These are phyloP conservation scores for Origma solitaria DNA, from an alignment of 2,113 vertebrate genomes.

Conservation along the genomic window DNA sequence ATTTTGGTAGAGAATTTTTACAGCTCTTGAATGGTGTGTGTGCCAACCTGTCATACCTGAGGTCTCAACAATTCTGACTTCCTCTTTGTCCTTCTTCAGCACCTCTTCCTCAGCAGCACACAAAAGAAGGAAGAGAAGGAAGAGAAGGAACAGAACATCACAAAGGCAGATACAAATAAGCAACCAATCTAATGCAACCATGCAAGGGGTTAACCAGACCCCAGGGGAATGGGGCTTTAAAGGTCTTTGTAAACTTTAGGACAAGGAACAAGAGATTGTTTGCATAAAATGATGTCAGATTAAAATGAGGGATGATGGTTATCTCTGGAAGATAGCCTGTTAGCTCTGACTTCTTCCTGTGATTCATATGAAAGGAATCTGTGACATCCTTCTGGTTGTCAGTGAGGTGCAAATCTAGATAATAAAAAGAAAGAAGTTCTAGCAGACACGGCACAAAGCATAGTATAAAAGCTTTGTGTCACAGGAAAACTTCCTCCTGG, in stretches of 20 bases:
- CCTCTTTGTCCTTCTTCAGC: not conserved
- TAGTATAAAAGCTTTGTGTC: not conserved
- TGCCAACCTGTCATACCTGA: not conserved
- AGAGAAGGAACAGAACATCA: not conserved
- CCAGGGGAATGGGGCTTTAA: not conserved
- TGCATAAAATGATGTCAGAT: accelerated
- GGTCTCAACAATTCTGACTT: not conserved
- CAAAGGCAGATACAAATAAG: not conserved
- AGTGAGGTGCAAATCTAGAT: not conserved
- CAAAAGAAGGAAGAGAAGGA: not conserved
- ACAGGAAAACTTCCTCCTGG: not conserved
- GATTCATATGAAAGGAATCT: not conserved
- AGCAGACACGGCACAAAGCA: not conserved
- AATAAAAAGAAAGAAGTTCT: not conserved
- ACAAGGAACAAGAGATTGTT: not conserved
- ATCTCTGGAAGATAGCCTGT: not conserved
- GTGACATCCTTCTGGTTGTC: not conserved
- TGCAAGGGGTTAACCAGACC: not conserved
- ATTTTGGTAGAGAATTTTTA: not conserved
- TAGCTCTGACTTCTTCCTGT: not conserved
- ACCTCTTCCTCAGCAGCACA: not conserved
- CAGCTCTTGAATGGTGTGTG: not conserved
- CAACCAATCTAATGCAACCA: not conserved
- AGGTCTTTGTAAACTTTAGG: not conserved
- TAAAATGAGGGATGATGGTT: not conserved